phyloP scores from a whole-genome alignment of 2,888 invertebrate species.

The Onthophagus sagittarius region DNA sequence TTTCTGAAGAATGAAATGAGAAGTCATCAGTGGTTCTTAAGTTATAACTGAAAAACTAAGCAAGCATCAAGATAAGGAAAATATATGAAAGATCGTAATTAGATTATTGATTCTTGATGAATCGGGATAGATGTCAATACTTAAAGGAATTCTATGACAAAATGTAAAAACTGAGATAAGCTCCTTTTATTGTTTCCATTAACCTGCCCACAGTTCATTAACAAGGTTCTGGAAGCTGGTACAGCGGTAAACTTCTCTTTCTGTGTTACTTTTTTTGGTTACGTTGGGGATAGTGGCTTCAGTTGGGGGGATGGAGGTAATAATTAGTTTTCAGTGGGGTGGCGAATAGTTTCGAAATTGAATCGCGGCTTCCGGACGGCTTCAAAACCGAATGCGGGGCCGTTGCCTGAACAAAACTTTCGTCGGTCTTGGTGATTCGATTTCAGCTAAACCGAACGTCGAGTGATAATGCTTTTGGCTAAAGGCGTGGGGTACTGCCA shows the following conservation, averaged over 20 bases:
- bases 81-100: too few species aligned
- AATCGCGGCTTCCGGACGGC: conserved; percentile 16
- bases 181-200: neutral
- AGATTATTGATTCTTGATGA: too few species aligned
- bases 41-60: too few species aligned
- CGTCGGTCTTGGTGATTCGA: neutral
- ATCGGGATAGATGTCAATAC: too few species aligned
- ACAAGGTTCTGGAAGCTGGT: neutral
- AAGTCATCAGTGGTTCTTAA: too few species aligned
- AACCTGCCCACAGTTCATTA: neutral
- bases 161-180: too few species aligned
- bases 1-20: too few species aligned
- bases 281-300: neutral
- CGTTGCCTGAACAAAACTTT: neutral
- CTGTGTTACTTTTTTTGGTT: neutral
- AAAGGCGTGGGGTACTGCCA: neutral
- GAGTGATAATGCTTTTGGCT: neutral
- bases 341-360: conserved; percentile 21
- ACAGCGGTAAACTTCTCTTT: neutral
- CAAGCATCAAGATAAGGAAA: too few species aligned
- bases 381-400: neutral
- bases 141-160: too few species aligned
- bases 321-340: conserved; percentile 20
- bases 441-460: neutral
- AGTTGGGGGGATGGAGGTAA: neutral